Conservation (phyloP, 2,797 vertebrate species). For the Catamblyrhynchus diadema region DNA sequence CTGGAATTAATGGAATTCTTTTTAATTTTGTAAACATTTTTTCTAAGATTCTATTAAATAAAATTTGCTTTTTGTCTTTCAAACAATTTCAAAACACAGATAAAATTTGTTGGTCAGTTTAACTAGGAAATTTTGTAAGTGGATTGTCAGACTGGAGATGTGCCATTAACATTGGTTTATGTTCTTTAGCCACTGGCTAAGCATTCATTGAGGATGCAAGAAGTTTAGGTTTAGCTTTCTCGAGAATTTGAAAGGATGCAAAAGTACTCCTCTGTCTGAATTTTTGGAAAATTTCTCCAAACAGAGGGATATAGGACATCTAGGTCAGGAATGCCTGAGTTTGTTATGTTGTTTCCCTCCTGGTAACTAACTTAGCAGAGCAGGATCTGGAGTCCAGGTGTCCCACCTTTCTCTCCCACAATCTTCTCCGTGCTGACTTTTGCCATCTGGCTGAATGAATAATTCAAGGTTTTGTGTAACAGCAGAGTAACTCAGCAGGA, state of each 20-base stretch:
- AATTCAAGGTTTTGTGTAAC: background rate
- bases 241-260: background rate
- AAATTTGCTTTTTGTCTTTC: background rate
- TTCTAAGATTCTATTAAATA: background rate
- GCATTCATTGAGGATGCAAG: background rate
- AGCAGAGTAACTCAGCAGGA: background rate
- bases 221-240: background rate
- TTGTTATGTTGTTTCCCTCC: background rate
- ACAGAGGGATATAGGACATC: background rate
- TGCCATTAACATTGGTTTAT: accelerated
- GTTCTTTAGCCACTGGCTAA: background rate
- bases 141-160: background rate
- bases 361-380: background rate
- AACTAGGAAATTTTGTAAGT: background rate
- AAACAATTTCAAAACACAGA: background rate
- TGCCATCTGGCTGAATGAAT: constrained; percentile 33
- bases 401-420: background rate
- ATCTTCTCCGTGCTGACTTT: background rate
- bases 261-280: background rate
- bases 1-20: background rate
- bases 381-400: background rate
- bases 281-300: background rate
- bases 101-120: background rate
- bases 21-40: background rate
- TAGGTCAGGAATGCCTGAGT: background rate